Evolutionary conservation across 2,888 invertebrate genomes (phyloP), one percentile per base, ranked within the genome.

Genomic region (Lasioglossum malachurum): DNA sequence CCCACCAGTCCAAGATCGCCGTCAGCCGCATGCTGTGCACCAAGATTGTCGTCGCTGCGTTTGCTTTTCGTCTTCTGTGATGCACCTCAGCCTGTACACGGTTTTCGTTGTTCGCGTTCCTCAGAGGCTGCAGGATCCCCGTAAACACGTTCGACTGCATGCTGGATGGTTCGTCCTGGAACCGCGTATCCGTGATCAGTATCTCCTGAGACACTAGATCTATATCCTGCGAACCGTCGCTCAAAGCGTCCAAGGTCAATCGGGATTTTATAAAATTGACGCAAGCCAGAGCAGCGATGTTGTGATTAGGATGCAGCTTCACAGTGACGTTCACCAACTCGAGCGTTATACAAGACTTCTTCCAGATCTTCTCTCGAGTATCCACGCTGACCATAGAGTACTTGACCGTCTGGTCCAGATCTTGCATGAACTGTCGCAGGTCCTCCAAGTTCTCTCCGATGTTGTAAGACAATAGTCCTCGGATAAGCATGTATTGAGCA

Each of bases 11-110:
- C 92, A 99, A 96, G 88, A 99, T 97, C 1, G 98, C 98, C 97
- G 99, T 98, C 82, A 99, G 96, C 64, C 99, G 96, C 98, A 99
- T 99, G 95, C 98, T 98, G 96, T 99, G 99, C 79, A 99, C 96
- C 73, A 99, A 96, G 87, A 99, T 97, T 2, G 98, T 99, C 93
- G 98, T 98, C 89, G 98, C 97, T 0, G 97, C 97, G 35, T 97
- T 96, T 92, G 97, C 97, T 74, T 95, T 96, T 78, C 97, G 96
- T 94, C 96, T 97, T 86, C 98, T 97, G 91, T 97, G 97, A 93
- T 97, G 97, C 16, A 98, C 96, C 94, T 98, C 97, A 0, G 97
- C 97, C 95, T 97, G 97, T 60, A 97, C 97, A 82, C 96, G 96
- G 94, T 96, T 96, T 0, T 96, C 95, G 4, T 89, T 91, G 7